Percentiles rank a stretch among this genome's conserved stretches.
phyloP scores from a whole-genome alignment of 1,140 invertebrate genomes.

The Leptinotarsa defecta region DNA sequence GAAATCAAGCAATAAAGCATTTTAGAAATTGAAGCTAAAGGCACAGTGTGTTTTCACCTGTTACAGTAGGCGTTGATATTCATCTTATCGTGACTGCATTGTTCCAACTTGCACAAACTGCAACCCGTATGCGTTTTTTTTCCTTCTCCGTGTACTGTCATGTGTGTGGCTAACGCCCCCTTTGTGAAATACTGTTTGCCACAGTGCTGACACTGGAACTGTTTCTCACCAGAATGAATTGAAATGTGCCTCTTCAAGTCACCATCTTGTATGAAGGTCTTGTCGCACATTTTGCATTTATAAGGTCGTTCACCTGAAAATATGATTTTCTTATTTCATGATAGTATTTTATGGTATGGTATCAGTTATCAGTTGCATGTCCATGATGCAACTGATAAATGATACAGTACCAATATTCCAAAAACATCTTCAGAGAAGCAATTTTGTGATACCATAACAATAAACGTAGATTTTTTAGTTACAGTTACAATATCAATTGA shows the following conservation, averaged over 20 bases:
- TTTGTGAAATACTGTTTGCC: conserved; percentile 15
- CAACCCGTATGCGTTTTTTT: background rate
- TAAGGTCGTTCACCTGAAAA: conserved; percentile 21
- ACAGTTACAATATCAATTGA: too few relatives aligned
- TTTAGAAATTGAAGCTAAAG: background rate
- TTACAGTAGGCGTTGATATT: background rate
- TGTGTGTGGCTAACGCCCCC: conserved; percentile 4
- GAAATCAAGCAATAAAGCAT: background rate
- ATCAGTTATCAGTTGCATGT: too few relatives aligned
- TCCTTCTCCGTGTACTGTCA: background rate
- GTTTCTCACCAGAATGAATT: conserved; percentile 8
- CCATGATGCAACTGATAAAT: too few relatives aligned
- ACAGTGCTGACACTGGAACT: conserved; percentile 26
- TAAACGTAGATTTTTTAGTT: too few relatives aligned
- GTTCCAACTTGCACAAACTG: background rate
- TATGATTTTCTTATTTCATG: too few relatives aligned
- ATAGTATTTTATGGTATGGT: too few relatives aligned
- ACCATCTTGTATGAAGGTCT: conserved; percentile 16
- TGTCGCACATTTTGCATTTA: background rate
- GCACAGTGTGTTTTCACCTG: background rate
- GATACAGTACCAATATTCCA: too few relatives aligned
- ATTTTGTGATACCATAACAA: too few relatives aligned
- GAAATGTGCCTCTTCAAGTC: conserved; percentile 12
- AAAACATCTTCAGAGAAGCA: too few relatives aligned
- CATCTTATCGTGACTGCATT: background rate